These are phyloP conservation scores for Argyra leucocephala DNA, from an alignment of 2,888 invertebrate genomes.

Conservation along the genomic window DNA sequence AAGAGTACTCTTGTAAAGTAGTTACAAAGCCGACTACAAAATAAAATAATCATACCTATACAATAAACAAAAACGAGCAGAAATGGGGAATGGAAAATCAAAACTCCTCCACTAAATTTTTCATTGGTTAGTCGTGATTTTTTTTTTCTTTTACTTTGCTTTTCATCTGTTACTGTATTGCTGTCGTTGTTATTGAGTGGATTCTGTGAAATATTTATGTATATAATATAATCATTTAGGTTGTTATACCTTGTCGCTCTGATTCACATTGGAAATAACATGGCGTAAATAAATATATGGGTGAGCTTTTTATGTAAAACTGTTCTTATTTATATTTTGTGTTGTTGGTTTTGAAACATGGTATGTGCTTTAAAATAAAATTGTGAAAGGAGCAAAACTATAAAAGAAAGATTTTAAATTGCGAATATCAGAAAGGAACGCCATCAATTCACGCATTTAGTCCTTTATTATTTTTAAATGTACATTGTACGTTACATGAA, in stretches of 20 bases:
- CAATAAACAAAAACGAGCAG: constrained; percentile 29
- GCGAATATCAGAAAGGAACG: neutral
- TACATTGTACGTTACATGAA: neutral
- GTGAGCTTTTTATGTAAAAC: constrained; percentile 12
- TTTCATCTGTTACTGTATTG: constrained; percentile 19
- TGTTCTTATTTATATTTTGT: constrained; percentile 16
- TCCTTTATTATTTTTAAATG: neutral
- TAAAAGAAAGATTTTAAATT: neutral
- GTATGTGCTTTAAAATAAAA: neutral
- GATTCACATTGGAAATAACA: constrained; percentile 18
- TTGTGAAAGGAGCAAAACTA: neutral
- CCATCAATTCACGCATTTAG: neutral
- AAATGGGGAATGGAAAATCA: constrained; percentile 40
- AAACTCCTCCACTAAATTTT: constrained; percentile 45
- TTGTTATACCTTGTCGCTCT: constrained; percentile 12
- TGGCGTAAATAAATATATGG: constrained; percentile 1
- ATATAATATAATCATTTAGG: constrained; percentile 9
- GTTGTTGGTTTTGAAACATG: too few species aligned
- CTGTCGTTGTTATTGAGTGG: constrained; percentile 19
- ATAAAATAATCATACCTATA: too few species aligned
- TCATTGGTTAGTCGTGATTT: constrained; percentile 46
- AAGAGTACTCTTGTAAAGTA: too few species aligned
- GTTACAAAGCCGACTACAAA: too few species aligned
- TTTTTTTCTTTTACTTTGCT: constrained; percentile 25
- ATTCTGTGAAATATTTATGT: constrained; percentile 17